Evolutionary conservation across 2,888 invertebrate genomes (phyloP), one percentile per base, ranked within the genome.

Genomic region (Oscheius sp.): DNA sequence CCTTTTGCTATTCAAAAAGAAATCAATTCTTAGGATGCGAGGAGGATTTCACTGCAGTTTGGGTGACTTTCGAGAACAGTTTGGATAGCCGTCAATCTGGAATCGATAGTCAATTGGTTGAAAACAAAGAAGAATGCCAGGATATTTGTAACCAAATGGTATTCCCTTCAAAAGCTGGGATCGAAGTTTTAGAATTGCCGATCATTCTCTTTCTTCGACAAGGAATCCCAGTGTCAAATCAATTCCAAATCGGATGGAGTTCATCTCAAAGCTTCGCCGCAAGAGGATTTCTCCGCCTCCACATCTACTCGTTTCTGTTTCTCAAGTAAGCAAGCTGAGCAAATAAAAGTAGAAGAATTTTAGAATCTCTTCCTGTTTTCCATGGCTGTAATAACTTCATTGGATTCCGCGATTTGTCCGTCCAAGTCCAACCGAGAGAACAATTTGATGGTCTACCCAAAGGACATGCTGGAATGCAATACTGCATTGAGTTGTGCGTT

Each of bases 401-500:
- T 34, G 82, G 82, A n/a, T 85, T 85, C 79, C 74, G 82, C n/a
- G 84, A 84, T 67, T 83, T 82, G 52, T 75, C 76, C 3, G 74
- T 84, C 4, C 68, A 82, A 17, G 77, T 81, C 2, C 45, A 69
- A 37, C 80, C 85, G 0, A 74, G 76, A n/a, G 85, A 85, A 71
- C 73, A 81, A 42, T 85, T 84, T 58, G 82, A 84, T n/a, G 82
- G 80, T n/a, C 71, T 85, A 20, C 85, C 85, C 20, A 69, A 70
- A n/a, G 80, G 80, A 6, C 75, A 77, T 57, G 81, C 84, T 10
- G 85, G 85, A 31, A 74, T 86, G 64, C 83, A 82, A 17, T 73
- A 80, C n/a, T 85, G 85, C 70, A 74, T 85, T 15, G 85, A 85
- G 64, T 57, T 85, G 33, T 85, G 85, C 58, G 82, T 84, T 4